Evolutionary conservation across 2,113 vertebrate genomes (phyloP).

Genomic region (Hyperopisus bebe): DNA sequence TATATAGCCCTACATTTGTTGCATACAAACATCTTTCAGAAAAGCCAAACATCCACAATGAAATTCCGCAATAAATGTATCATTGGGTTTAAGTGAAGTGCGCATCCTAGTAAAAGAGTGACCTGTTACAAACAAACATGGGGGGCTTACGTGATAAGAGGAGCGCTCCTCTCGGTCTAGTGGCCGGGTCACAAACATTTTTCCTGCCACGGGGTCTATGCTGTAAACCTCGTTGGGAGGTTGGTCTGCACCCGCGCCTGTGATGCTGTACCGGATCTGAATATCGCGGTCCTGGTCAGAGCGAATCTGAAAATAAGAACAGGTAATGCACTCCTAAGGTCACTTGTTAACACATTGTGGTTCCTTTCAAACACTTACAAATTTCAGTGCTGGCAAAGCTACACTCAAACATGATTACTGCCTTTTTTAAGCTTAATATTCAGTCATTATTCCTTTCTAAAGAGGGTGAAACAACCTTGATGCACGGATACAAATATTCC

Average conservation of each 20-base stretch:
- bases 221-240: conserved; percentile 91
- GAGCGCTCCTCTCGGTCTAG: conserved; percentile 92
- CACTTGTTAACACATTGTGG: background rate
- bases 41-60: background rate
- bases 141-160: conserved; percentile 83
- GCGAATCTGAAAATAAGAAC: conserved; percentile 70
- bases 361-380: background rate
- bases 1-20: background rate
- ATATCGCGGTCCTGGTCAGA: conserved; percentile 93
- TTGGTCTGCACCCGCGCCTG: conserved; percentile 88
- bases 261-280: conserved; percentile 95
- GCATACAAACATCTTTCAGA: background rate
- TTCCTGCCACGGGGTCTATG: conserved; percentile 90
- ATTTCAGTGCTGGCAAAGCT: background rate
- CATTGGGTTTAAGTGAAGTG: background rate
- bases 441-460: too few species aligned
- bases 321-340: background rate
- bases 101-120: background rate
- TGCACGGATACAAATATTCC: background rate
- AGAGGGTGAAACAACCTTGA: too few species aligned
- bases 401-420: too few species aligned
- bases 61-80: background rate
- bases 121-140: background rate
- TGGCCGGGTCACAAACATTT: conserved; percentile 92
- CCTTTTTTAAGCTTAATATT: too few species aligned